Percentiles rank a stretch among this genome's conserved stretches.
Evolutionary conservation across 2,797 vertebrate species (phyloP).

Genomic region (Oryzias sinensis): DNA sequence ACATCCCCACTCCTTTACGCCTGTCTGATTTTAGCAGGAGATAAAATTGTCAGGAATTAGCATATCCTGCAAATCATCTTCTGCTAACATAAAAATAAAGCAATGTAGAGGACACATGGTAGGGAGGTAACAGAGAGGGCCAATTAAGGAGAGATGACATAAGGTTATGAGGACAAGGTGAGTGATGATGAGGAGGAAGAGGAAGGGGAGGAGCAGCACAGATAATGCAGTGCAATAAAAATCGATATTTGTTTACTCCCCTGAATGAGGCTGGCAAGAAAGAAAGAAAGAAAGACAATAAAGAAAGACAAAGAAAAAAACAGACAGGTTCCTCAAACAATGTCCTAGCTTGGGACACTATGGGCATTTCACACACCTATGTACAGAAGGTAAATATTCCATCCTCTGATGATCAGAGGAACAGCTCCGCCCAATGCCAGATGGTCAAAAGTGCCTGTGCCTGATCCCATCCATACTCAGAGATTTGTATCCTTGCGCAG

Average conservation of each 20-base stretch:
- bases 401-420: slow-evolving; percentile 53
- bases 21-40: slow-evolving; percentile 46
- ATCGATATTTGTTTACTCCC: slow-evolving; percentile 45
- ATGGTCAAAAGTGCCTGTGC: slow-evolving; percentile 45
- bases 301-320: slow-evolving; percentile 2
- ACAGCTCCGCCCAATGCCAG: slow-evolving; percentile 49
- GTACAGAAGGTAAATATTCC: slow-evolving; percentile 49
- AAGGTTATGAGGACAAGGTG: slow-evolving; percentile 36
- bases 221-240: slow-evolving; percentile 22
- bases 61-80: slow-evolving; percentile 53
- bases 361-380: slow-evolving; percentile 66
- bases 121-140: slow-evolving; percentile 23
- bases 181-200: slow-evolving; percentile 21
- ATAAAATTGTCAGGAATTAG: slow-evolving; percentile 61
- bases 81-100: slow-evolving; percentile 60
- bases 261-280: slow-evolving; percentile 8
- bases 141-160: slow-evolving; percentile 46
- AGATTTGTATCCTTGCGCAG: slow-evolving; percentile 26
- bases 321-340: slow-evolving; percentile 43
- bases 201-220: slow-evolving; percentile 11
- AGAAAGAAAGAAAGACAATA: neutral
- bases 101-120: slow-evolving; percentile 21
- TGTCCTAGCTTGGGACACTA: slow-evolving; percentile 50
- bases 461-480: neutral
- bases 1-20: slow-evolving; percentile 23